Base-by-base conservation (phyloP, 2,797 vertebrate species). In the Chaenodraco wilsoni region DNA sequence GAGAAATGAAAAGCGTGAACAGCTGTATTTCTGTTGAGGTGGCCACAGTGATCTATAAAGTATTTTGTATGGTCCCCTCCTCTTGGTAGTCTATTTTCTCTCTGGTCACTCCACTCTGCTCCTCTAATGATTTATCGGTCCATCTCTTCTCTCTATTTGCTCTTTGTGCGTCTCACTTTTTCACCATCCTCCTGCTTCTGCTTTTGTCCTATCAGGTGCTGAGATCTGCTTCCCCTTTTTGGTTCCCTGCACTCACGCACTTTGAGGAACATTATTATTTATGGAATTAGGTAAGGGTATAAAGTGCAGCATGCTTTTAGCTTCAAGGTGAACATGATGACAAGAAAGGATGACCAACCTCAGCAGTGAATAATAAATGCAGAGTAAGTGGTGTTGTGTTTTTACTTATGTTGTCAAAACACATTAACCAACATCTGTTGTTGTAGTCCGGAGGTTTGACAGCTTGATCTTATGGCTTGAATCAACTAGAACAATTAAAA, bases 81-180 rank as follows among this genome's bases (percentile, higher is more conserved):
- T 67, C 50, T 50, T 76, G 66, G 72, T 37, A 72, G 60, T 58
- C 58, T 76, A 16, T 78, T 69, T 67, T 83, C 71, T 64, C 12
- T 66, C 54, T 37, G 27, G 56, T 69, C 64, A 44, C 72, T 65
- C 51, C 60, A 66, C 43, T 79, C 62, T 61, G 57, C 69, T 77
- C 73, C 45, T 58, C 52, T 71, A 72, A 71, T 72, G 69, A 83
- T 79, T 78, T 79, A 86, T 84, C 17, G 21, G 66, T 81, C 74
- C 56, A 72, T 81, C 31, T 75, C n/a, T 60, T 74, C 51, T 70
- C 66, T 75, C 63, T 57, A 4, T 58, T 81, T 72, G 17, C 45
- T 76, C 51, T 33, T 69, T 2, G 5, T 51, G 37, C n/a, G 9
- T 58, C 57, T 73, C 61, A 37, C 43, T 50, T 73, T 84, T 78